Base-by-base conservation (phyloP, 2,797 vertebrate species). In the Emydoidea blandingii region DNA sequence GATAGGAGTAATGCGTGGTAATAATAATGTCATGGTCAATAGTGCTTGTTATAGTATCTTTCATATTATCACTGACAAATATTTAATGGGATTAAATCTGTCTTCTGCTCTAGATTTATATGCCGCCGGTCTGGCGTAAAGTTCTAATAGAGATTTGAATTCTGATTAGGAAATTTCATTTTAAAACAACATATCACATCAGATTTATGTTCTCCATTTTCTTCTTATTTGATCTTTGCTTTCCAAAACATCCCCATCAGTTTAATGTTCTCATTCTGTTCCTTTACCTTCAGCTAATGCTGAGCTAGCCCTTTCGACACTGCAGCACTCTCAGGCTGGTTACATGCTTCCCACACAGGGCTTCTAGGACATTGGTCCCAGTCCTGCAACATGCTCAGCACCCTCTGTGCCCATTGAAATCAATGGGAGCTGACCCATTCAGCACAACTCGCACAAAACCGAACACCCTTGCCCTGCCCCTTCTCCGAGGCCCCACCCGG, bases 81-180 rank as follows among this genome's bases (percentile, higher is more conserved):
- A 95, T 94, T 93, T 96, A 96, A 96, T 92, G 88, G 92, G 85
- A 93, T 97, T 97, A 93, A 96, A 96, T 87, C 86, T 94, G 84
- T 93, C 92, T 79, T 91, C 86, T 72, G 23, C 79, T 92, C 18
- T 53, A 85, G 92, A 94, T 96, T 96, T 96, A 94, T 90, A 84
- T 0, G 93, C 83, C 52, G n/a, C 90, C 84, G 37, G 2, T 18
- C 94, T 90, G 79, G 86, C 91, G 95, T 79, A 94, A 94, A 94
- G 83, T n/a, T 93, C 82, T 1, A 91, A 79, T 54, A 96, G 87
- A 47, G 81, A 87, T 19, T 92, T 96, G 88, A 96, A 95, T 86
- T 80, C 56, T 41, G 84, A 88, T 78, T 79, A 81, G 84, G 86
- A 89, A 87, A 95, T 93, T 85, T 92, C 80, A 90, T 94, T 95